A percentile compares a stretch with the other conserved stretches of the same genome.
Conservation (phyloP, 2,113 vertebrate species). For the Odontophorus gujanensis region DNA sequence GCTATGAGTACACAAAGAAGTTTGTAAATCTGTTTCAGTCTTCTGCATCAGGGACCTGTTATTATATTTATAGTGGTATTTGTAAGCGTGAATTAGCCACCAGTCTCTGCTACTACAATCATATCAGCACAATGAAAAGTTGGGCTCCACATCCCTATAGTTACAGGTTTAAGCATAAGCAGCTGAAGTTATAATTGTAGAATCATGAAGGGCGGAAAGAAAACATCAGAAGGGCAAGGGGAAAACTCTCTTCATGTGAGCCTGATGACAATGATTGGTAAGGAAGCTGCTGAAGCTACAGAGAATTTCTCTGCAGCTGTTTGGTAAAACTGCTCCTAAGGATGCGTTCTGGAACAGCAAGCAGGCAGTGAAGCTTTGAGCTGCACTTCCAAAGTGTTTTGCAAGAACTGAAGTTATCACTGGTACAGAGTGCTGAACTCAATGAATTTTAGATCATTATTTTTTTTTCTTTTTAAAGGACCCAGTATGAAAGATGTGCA, state of each 20-base stretch:
- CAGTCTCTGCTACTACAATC: not conserved
- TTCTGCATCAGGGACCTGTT: not conserved
- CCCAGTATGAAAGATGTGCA: not conserved
- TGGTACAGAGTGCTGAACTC: not conserved
- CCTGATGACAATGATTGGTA: not conserved
- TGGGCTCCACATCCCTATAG: not conserved
- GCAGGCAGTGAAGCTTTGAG: not conserved
- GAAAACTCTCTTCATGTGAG: not conserved
- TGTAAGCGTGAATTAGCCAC: not conserved
- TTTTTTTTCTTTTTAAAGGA: not conserved
- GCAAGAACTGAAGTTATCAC: not conserved
- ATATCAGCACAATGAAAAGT: rapidly evolving
- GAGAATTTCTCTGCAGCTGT: not conserved
- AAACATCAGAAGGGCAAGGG: conserved; percentile 59
- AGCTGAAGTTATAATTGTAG: not conserved
- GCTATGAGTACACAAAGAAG: not conserved
- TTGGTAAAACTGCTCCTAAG: not conserved
- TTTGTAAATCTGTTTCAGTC: not conserved
- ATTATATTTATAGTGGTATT: not conserved
- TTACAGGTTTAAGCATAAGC: not conserved
- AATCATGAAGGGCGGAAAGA: too few relatives aligned
- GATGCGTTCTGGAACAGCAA: not conserved
- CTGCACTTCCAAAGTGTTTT: not conserved
- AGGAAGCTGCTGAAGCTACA: not conserved
- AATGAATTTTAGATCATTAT: not conserved